Conservation (phyloP, 2,113 vertebrate species). For the Laticauda colubrina region DNA sequence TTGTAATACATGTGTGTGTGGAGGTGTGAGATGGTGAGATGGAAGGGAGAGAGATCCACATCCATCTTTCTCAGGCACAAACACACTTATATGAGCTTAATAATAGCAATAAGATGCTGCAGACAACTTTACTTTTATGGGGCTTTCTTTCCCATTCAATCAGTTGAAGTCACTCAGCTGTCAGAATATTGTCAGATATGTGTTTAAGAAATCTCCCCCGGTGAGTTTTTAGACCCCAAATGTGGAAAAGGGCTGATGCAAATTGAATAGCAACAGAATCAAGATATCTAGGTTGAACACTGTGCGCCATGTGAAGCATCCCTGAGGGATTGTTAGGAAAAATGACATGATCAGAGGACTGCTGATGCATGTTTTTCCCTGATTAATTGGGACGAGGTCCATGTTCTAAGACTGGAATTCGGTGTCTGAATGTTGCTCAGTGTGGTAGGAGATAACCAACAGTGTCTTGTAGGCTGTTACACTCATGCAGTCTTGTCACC, state of each 20-base stretch:
- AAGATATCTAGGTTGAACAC: not conserved
- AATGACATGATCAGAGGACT: not conserved
- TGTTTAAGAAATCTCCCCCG: not conserved
- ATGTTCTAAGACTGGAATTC: not conserved
- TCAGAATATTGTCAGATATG: slow-evolving; percentile 27
- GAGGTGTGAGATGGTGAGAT: not conserved
- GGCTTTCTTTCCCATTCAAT: not conserved
- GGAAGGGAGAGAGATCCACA: not conserved
- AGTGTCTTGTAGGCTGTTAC: not conserved
- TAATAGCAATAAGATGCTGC: slow-evolving; percentile 3
- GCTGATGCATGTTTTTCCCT: not conserved
- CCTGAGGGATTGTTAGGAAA: not conserved
- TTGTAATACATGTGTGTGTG: fast-evolving
- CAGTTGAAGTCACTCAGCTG: slow-evolving; percentile 42
- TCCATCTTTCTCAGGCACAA: not conserved
- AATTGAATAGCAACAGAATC: not conserved
- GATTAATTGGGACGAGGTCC: slow-evolving; percentile 7
- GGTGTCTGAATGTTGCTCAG: not conserved
- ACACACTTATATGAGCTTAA: not conserved
- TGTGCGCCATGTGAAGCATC: not conserved
- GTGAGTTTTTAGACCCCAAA: not conserved
- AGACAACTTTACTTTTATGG: not conserved
- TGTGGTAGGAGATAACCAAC: not conserved
- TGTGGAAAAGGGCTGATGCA: not conserved
- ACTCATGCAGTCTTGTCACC: not conserved